Percentiles rank a stretch among this genome's conserved stretches.
phyloP scores from a whole-genome alignment of 1,140 invertebrate genomes.

The Diachasmimorpha longicaudata region DNA sequence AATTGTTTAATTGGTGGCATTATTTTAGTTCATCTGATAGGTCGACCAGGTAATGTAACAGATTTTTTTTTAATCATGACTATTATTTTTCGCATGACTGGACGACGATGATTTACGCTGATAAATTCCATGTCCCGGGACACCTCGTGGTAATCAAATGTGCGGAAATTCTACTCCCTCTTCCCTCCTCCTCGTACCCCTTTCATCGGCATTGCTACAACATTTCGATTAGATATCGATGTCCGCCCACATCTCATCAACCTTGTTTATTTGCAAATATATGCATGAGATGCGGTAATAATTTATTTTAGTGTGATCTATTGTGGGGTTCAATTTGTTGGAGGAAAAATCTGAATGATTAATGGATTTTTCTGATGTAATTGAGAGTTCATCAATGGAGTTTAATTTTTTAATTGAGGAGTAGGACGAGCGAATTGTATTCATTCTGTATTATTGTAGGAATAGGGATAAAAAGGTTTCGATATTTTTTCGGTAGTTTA shows the following conservation, averaged over 20 bases:
- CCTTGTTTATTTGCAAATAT: not conserved
- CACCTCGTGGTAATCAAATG: conserved; percentile 44
- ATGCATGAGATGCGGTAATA: not conserved
- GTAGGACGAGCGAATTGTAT: too few species aligned
- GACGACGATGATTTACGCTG: conserved; percentile 26
- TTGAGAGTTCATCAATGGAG: too few species aligned
- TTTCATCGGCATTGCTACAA: conserved; percentile 25
- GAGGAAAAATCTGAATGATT: not conserved
- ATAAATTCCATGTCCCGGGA: conserved; percentile 33
- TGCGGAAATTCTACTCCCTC: conserved; percentile 15
- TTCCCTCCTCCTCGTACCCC: too few species aligned
- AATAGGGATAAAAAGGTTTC: too few species aligned
- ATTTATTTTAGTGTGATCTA: not conserved
- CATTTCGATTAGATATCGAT: conserved; percentile 47
- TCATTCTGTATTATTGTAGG: too few species aligned
- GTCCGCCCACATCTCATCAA: conserved; percentile 6
- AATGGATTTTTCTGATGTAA: not conserved
- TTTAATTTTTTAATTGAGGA: too few species aligned
- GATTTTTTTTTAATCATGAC: not conserved
- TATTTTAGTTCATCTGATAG: too few species aligned
- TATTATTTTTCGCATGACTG: not conserved
- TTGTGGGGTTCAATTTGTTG: not conserved
- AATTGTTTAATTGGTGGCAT: too few species aligned
- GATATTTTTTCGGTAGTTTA: not conserved
- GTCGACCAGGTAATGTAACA: not conserved